Evolutionary conservation across 2,113 vertebrate genomes (phyloP).

Genomic region (Ameiurus melas): DNA sequence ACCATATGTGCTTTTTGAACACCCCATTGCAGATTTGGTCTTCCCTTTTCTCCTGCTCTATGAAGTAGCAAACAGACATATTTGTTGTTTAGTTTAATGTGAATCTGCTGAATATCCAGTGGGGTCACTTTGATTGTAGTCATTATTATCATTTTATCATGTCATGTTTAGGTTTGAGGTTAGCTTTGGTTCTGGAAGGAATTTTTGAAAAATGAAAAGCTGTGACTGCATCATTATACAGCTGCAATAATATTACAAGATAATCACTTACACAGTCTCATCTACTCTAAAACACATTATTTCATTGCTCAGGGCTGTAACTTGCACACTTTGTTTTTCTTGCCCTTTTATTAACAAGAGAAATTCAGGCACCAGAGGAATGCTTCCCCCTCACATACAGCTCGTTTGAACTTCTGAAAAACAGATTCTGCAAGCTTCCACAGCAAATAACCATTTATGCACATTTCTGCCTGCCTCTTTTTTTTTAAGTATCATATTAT

Average conservation of each 20-base stretch:
- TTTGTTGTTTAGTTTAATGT: neutral
- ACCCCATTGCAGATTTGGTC: neutral
- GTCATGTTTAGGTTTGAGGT: slow-evolving; percentile 6
- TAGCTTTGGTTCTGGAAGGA: slow-evolving; percentile 7
- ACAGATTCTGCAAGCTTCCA: neutral
- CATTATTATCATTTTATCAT: neutral
- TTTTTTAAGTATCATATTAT: neutral
- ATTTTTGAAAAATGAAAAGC: neutral
- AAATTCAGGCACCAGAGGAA: neutral
- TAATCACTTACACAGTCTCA: slow-evolving; percentile 18
- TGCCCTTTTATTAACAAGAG: slow-evolving; percentile 28
- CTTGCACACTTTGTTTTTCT: slow-evolving; percentile 28
- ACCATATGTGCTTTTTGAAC: neutral
- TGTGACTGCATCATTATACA: neutral
- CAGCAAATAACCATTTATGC: neutral
- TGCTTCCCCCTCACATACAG: neutral
- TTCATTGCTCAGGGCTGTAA: slow-evolving; percentile 40
- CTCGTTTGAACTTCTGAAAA: slow-evolving; percentile 2
- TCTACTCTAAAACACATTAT: slow-evolving; percentile 44
- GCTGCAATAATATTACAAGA: slow-evolving; percentile 32
- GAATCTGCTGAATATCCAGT: neutral
- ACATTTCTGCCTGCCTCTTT: neutral
- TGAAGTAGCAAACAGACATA: neutral
- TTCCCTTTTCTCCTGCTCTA: neutral
- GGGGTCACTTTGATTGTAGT: neutral